phyloP scores from a whole-genome alignment of 2,888 invertebrate species.

The Urechis unicinctus region DNA sequence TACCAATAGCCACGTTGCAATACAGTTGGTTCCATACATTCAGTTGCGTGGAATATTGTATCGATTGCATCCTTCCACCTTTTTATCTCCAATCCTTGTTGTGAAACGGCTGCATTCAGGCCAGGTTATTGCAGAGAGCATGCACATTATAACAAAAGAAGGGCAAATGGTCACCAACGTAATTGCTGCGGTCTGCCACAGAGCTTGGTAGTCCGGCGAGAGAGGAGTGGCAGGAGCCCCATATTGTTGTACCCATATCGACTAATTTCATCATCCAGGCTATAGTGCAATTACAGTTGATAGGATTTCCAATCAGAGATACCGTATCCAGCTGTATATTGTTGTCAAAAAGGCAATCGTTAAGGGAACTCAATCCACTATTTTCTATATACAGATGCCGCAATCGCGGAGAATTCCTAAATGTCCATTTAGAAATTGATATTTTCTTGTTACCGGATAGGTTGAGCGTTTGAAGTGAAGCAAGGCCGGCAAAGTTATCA shows the following conservation, averaged over 20 bases:
- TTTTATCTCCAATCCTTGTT: too few species aligned
- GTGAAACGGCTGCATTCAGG: too few species aligned
- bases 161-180: too few species aligned
- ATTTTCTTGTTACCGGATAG: constrained; percentile 16
- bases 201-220: too few species aligned
- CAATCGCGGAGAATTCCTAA: constrained; percentile 8
- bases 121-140: too few species aligned
- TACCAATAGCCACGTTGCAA: too few species aligned
- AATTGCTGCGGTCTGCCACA: too few species aligned
- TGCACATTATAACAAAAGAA: too few species aligned
- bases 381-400: constrained; percentile 12
- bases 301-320: constrained; percentile 16
- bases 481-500: constrained; percentile 15
- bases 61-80: too few species aligned
- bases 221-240: too few species aligned
- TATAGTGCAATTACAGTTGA: constrained; percentile 12
- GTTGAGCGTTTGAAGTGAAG: constrained; percentile 14
- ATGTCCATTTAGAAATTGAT: constrained; percentile 8
- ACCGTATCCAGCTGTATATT: constrained; percentile 10
- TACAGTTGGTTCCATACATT: too few species aligned
- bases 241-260: background rate
- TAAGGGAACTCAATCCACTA: constrained; percentile 10
- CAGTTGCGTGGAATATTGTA: too few species aligned
- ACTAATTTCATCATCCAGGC: constrained; percentile 7
- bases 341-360: constrained; percentile 7